Conservation (phyloP, 2,113 vertebrate species). For the Brachypodius melanocephalos region DNA sequence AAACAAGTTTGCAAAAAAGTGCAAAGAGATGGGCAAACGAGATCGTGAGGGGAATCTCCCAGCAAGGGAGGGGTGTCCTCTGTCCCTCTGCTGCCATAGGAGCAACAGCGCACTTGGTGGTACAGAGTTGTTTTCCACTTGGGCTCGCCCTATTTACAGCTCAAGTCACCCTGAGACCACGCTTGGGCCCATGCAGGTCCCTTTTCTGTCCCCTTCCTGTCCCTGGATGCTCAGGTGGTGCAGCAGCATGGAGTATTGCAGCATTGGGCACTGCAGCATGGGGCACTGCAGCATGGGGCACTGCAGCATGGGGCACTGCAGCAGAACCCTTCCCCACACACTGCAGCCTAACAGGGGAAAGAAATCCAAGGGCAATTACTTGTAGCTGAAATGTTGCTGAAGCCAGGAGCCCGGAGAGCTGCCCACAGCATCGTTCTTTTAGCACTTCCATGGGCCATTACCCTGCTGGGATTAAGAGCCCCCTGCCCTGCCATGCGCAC, state of each 20-base stretch:
- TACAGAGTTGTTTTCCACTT: not conserved
- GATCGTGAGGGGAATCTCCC: too few species aligned
- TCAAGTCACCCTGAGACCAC: not conserved
- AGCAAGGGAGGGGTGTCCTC: not conserved
- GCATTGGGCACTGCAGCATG: not conserved
- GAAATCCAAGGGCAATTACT: not conserved
- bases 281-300: not conserved
- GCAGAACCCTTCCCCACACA: not conserved
- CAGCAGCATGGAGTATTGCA: rapidly evolving
- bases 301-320: not conserved
- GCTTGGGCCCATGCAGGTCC: not conserved
- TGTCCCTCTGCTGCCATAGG: rapidly evolving
- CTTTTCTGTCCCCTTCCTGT: not conserved
- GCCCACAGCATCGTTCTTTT: not conserved
- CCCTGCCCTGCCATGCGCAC: not conserved
- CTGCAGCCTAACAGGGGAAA: not conserved
- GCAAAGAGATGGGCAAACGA: not conserved
- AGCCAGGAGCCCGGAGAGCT: not conserved
- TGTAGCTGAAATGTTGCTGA: not conserved
- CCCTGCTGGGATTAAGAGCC: not conserved
- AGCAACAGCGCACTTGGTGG: rapidly evolving
- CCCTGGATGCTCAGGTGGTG: rapidly evolving
- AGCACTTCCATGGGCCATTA: constrained; percentile 49
- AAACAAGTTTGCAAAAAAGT: not conserved
- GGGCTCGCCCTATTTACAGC: not conserved